phyloP scores from a whole-genome alignment of 2,797 vertebrate species.

The Labroides dimidiatus region DNA sequence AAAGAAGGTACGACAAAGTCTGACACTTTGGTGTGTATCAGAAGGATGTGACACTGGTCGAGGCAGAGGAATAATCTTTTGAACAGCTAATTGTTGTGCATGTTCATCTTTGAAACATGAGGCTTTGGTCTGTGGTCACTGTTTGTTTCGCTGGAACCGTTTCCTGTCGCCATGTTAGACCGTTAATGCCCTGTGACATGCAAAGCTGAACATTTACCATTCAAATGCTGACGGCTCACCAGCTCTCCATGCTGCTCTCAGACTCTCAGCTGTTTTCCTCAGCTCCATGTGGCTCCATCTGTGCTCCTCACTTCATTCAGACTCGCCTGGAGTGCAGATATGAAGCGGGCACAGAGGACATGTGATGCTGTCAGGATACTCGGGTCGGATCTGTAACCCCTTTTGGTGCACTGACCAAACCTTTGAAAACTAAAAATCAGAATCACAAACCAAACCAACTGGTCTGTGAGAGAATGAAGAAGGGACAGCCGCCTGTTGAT shows the following conservation, averaged over 20 bases:
- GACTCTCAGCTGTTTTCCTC: not conserved
- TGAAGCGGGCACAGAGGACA: too few species aligned
- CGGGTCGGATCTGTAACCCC: too few species aligned
- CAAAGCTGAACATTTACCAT: constrained; percentile 65
- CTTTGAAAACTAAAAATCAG: too few species aligned
- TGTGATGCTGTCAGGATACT: too few species aligned
- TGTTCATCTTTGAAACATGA: too few species aligned
- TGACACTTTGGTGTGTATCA: not conserved
- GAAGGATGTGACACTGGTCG: not conserved
- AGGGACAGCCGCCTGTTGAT: constrained; percentile 1
- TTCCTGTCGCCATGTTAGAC: not conserved
- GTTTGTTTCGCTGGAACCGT: not conserved
- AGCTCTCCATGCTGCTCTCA: not conserved
- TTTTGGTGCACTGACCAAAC: too few species aligned
- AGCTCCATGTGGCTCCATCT: not conserved
- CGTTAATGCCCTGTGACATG: constrained; percentile 25
- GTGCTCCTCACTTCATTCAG: not conserved
- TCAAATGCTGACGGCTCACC: constrained; percentile 52
- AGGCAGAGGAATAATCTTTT: constrained; percentile 1
- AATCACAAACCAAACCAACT: not conserved
- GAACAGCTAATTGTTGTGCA: too few species aligned
- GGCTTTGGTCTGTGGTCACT: not conserved
- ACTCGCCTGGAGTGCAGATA: too few species aligned
- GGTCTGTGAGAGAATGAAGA: not conserved
- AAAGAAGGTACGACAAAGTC: not conserved